Evolutionary conservation across 30 jellyfish, hydroid and myxozoan species (phyloP), one percentile per base, ranked within the genome.

Genomic region (Turritopsis dohrnii): DNA sequence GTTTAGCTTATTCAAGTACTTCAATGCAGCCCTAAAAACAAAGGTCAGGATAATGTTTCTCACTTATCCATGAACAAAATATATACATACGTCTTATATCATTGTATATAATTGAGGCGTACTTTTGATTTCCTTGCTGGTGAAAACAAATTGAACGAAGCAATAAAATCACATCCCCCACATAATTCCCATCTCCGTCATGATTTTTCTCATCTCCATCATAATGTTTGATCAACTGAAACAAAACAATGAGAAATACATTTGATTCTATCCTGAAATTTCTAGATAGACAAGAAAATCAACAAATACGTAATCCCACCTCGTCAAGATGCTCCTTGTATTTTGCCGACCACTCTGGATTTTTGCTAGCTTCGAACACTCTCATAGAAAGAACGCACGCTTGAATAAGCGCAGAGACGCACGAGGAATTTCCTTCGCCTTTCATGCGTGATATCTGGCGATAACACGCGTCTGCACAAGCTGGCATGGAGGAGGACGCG

Each of bases 1-100:
- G 41, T 30, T n/a, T 84, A 80, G 65, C 53, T 80, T 80, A 23
- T 65, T 31, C 53, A 52, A 18, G 65, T 80, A 80, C 28, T 80
- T 80, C 77, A 80, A 7, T 1, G 87, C 87, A 29, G 87, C 87
- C 83, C 87, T 80, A 31, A 53, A 80, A 80, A 54, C 26, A 79
- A 18, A 29, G 19, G 22, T 9, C 16, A 9, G 7, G 5, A 31
- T 79, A 22, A 52, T 28, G 52, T 3, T 13, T 41, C 13, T 41
- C 60, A 41, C 5, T 13, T 41, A 41, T 13, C 9, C 60, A 41
- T 41, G 60, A 5, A 13, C 60, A 41, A 41, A 41, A n/a, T n/a
- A n/a, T n/a, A n/a, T 41, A 41, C 13, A 3, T 5, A 41, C 5
- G 60, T 3, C 13, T 41, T 41, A 41, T n/a, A n/a, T n/a, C n/a